Conservation (phyloP, 2,113 vertebrate genomes). For the Chloropsis cyanopogon region DNA sequence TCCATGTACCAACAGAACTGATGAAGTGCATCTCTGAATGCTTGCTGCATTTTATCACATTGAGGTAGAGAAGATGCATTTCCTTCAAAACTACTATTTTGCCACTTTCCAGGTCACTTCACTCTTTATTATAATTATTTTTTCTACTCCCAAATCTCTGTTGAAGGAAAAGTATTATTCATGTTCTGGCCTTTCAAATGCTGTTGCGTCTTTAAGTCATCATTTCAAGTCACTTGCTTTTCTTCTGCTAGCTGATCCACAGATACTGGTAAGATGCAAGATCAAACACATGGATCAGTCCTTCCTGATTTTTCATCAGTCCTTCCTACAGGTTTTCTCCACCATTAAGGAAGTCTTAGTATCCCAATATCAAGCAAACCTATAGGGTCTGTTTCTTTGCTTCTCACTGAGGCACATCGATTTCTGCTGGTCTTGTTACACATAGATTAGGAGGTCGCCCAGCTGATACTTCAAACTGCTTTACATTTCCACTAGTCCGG, state of each 20-base stretch:
- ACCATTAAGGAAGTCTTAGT: neutral
- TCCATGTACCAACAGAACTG: neutral
- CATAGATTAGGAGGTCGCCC: neutral
- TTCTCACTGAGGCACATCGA: fast-evolving
- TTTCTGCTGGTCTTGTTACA: neutral
- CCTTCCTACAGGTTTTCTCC: neutral
- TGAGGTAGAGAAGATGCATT: neutral
- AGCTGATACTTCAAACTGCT: neutral
- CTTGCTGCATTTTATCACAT: neutral
- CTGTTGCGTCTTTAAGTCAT: neutral
- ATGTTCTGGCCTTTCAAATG: neutral
- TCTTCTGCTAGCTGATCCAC: neutral
- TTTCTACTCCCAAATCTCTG: neutral
- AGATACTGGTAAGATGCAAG: neutral
- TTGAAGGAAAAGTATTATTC: neutral
- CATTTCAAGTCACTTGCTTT: neutral
- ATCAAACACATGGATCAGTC: fast-evolving
- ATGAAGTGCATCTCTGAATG: neutral
- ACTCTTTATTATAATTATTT: neutral
- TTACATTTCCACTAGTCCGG: neutral
- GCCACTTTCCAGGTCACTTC: neutral
- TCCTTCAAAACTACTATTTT: neutral
- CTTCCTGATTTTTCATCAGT: neutral
- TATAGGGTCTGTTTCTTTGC: neutral
- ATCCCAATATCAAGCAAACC: neutral